Evolutionary conservation across 2,113 vertebrate genomes (phyloP), one percentile per base, ranked within the genome.

Genomic region (Myrmecophaga tridactyla): DNA sequence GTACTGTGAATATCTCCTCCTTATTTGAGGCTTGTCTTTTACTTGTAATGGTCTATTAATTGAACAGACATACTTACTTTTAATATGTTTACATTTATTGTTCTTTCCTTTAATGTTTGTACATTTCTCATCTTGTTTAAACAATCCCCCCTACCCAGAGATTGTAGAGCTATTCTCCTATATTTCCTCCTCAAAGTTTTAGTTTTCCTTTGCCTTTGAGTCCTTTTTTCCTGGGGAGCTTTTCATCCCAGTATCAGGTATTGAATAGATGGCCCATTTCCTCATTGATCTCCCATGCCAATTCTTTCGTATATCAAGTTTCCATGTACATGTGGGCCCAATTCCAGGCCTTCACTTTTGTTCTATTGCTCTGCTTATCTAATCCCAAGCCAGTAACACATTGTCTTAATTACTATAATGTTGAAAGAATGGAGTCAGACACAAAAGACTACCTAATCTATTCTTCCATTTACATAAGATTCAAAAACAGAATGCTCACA

Each of bases 371-470:
- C 58, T 81, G 17, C 36, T 53, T 92, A 29, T 93, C 41, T 89
- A 69, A 80, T 21, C 14, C 23, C 65, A 39, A 96, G 65, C 89
- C 25, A 92, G 62, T 72, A 41, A 11, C 20, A 62, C 76, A 62
- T 14, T 78, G 25, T 95, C 34, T 91, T 89, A 83, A 91, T 91
- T 84, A 62, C 72, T 51, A 20, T 86, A 70, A 56, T 89, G 56
- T 36, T 89, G 36, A 92, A 91, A 91, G 51, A 90, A 96, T 94
- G 73, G 36, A 92, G 6, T 13, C 43, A 60, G 29, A 73, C 25
- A 76, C 69, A 92, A 72, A 84, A 51, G 23, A 87, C 63, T 18
- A 88, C 39, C 62, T 86, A 25, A 58, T 70, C 65, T 89, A 12
- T 81, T n/a, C 36, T 48, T 92, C n/a, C 14, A n/a, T 92, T 80